These are phyloP conservation scores for Myrmecobius fasciatus DNA, from an alignment of 2,113 vertebrate species.

Conservation along the genomic window DNA sequence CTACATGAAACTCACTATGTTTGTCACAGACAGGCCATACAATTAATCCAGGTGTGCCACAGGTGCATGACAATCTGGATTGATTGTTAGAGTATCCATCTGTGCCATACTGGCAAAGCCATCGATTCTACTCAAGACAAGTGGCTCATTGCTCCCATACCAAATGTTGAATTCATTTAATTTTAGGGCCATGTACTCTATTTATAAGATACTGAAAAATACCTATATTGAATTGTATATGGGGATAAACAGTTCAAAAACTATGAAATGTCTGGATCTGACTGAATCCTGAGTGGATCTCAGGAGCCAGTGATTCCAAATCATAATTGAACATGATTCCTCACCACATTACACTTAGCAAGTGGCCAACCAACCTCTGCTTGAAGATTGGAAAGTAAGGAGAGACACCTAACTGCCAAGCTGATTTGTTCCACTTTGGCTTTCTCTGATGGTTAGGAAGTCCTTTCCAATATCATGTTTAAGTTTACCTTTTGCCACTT, in stretches of 20 bases:
- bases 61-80: slow-evolving; percentile 63
- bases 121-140: slow-evolving; percentile 71
- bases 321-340: not conserved
- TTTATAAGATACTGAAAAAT: not conserved
- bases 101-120: slow-evolving; percentile 66
- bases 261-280: not conserved
- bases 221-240: not conserved
- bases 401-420: not conserved
- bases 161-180: slow-evolving; percentile 63
- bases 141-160: slow-evolving; percentile 70
- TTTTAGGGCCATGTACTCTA: slow-evolving; percentile 40
- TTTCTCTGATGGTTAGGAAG: not conserved
- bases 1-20: slow-evolving; percentile 54
- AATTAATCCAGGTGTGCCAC: slow-evolving; percentile 60
- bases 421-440: not conserved
- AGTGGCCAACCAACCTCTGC: not conserved
- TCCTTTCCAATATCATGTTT: not conserved
- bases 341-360: not conserved
- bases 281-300: not conserved
- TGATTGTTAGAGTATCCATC: slow-evolving; percentile 71
- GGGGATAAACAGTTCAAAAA: not conserved
- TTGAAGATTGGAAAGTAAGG: not conserved
- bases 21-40: slow-evolving; percentile 58
- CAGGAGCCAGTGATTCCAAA: not conserved
- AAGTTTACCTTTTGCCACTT: not conserved